Evolutionary conservation across 1,140 invertebrate genomes (phyloP).

Genomic region (Whitmania pigra): DNA sequence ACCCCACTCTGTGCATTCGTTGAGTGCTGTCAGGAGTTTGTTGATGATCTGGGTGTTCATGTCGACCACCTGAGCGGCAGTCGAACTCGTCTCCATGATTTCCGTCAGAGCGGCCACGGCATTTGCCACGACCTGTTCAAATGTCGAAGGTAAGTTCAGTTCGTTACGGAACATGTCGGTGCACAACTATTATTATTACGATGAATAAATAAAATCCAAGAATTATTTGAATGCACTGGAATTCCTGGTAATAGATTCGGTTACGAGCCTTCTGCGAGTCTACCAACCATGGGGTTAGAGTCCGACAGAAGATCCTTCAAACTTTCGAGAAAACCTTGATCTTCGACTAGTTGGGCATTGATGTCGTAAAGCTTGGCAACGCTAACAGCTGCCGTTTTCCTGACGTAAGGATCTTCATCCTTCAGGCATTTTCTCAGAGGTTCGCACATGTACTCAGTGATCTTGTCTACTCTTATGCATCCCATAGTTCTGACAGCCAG

Average conservation of each 20-base stretch:
- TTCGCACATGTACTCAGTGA: constrained; percentile 98
- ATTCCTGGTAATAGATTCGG: too few species aligned
- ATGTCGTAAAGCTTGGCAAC: constrained; percentile 99
- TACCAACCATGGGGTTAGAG: constrained; percentile 96
- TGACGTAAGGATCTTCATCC: constrained; percentile 97
- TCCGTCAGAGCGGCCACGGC: constrained; percentile 96
- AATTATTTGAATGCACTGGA: too few species aligned
- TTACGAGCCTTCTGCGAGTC: background rate
- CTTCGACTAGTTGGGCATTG: constrained; percentile 89
- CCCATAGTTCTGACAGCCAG: constrained; percentile 98
- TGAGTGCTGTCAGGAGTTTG: constrained; percentile 91
- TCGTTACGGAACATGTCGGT: background rate
- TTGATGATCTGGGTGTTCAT: constrained; percentile 96
- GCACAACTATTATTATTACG: background rate
- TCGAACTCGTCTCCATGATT: constrained; percentile 91
- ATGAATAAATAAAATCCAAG: background rate
- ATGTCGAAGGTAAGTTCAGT: too few species aligned
- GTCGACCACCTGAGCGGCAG: constrained; percentile 80
- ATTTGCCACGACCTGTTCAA: constrained; percentile 59
- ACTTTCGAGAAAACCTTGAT: constrained; percentile 94
- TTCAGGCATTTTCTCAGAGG: constrained; percentile 85
- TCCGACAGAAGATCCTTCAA: constrained; percentile 91
- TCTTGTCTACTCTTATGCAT: constrained; percentile 98
- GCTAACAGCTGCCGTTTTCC: constrained; percentile 97
- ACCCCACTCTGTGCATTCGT: constrained; percentile 80